A percentile compares a stretch with the other conserved stretches of the same genome.
Conservation (phyloP, 2,113 vertebrate species). For the Morphnarchus princeps region DNA sequence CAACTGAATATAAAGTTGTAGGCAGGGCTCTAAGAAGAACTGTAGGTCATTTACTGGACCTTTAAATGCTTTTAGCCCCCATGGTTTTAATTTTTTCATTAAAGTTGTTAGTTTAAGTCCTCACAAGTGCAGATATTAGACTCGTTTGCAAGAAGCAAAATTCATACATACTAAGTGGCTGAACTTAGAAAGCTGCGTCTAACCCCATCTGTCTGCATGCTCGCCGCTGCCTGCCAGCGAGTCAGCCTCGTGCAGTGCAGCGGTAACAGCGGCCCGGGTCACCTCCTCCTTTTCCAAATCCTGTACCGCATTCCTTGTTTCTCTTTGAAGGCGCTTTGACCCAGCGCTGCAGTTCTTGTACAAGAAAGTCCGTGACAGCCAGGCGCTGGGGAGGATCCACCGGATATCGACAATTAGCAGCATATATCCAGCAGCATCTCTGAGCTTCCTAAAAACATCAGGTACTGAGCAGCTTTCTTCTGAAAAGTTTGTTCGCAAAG, state of each 20-base stretch:
- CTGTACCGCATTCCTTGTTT: neutral
- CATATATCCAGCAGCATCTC: neutral
- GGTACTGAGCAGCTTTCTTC: neutral
- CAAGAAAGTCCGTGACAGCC: slow-evolving; percentile 6
- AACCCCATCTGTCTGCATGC: accelerated
- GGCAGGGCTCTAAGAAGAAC: neutral
- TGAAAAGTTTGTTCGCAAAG: no score
- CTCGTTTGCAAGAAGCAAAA: neutral
- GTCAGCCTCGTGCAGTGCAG: accelerated
- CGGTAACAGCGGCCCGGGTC: accelerated
- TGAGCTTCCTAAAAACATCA: slow-evolving; percentile 15
- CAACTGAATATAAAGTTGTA: neutral
- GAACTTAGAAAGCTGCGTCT: neutral
- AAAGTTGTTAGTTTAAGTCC: neutral
- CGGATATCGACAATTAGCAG: neutral
- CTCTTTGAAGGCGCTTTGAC: slow-evolving; percentile 39
- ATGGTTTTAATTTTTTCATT: neutral
- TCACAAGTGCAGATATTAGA: no score
- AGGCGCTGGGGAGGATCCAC: slow-evolving; percentile 27
- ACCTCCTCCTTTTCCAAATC: neutral
- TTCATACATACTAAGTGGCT: neutral
- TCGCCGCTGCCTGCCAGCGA: accelerated
- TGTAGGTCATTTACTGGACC: neutral
- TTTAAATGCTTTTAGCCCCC: neutral
- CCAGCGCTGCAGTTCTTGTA: slow-evolving; percentile 51